phyloP scores from a whole-genome alignment of 2,113 vertebrate genomes.

The Aspiorhynchus laticeps region DNA sequence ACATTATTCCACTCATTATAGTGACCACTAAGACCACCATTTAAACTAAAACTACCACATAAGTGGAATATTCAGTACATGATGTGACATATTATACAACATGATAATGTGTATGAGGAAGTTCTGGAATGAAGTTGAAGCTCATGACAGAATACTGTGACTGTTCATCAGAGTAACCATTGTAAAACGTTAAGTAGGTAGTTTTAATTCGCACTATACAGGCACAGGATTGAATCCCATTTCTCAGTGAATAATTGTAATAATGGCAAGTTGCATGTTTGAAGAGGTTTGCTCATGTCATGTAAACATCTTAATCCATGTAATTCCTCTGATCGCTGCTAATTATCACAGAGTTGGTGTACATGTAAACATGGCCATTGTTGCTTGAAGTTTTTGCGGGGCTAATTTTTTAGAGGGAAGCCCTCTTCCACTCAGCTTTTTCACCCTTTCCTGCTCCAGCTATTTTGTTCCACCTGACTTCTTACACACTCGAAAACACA shows the following conservation, averaged over 20 bases:
- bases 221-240: neutral
- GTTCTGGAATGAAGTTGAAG: neutral
- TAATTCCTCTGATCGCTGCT: neutral
- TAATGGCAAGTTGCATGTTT: neutral
- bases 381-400: neutral
- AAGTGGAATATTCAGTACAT: neutral
- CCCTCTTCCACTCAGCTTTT: neutral
- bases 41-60: neutral
- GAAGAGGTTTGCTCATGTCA: neutral
- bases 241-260: neutral
- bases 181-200: neutral
- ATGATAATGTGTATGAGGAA: neutral
- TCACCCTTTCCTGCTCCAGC: neutral
- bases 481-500: neutral
- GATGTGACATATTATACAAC: neutral
- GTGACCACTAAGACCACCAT: too few species aligned
- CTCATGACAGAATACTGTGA: neutral
- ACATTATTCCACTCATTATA: neutral
- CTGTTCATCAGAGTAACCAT: neutral
- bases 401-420: neutral
- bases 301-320: neutral
- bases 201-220: neutral
- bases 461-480: conserved; percentile 9
- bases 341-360: neutral
- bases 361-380: conserved; percentile 18